Evolutionary conservation across 2,113 vertebrate genomes (phyloP), one percentile per base, ranked within the genome.

Genomic region (Caretta caretta): DNA sequence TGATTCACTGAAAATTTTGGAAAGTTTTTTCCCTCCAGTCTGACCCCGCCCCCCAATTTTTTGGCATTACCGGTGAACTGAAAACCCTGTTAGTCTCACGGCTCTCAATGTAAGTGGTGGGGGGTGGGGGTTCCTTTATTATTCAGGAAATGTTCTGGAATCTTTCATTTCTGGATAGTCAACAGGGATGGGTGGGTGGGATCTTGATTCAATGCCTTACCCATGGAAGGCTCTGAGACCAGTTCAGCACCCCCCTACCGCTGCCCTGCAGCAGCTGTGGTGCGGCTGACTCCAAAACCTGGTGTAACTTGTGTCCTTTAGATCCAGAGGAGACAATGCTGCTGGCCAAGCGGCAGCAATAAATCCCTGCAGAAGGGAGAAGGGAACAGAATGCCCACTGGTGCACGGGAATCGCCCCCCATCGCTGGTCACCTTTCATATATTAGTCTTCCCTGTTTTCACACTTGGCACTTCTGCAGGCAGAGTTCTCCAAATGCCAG

Each of bases 381-480:
- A 54, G 4, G 1, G 22, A 51, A n/a, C 22, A 53, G 72, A 48
- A 22, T 20, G 19, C n/a, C 24, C 31, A 6, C 59, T 12, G 12
- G 6, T 31, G 59, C 27, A 31, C 6, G 29, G 13, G 12, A 35
- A 65, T 65, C 7, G 6, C 12, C 10, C 46, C n/a, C 42, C 0
- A 0, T 48, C 5, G 2, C 31, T 27, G n/a, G 51, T n/a, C 13
- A 16, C 8, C 22, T 17, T 2, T 1, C 4, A 20, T 38, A 65
- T 31, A 38, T 54, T 80, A 51, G 22, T 20, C 31, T 38, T n/a
- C 50, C 35, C 35, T 5, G 8, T 50, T 35, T 51, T 50, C 49
- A 80, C 10, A 31, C 59, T 8, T 14, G 6, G 31, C 59, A 65
- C 35, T 12, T 51, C 0, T 0, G 75, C 75, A 27, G 48, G 69